phyloP scores from a whole-genome alignment of 2,797 vertebrate species.

The Caiman crocodilus region DNA sequence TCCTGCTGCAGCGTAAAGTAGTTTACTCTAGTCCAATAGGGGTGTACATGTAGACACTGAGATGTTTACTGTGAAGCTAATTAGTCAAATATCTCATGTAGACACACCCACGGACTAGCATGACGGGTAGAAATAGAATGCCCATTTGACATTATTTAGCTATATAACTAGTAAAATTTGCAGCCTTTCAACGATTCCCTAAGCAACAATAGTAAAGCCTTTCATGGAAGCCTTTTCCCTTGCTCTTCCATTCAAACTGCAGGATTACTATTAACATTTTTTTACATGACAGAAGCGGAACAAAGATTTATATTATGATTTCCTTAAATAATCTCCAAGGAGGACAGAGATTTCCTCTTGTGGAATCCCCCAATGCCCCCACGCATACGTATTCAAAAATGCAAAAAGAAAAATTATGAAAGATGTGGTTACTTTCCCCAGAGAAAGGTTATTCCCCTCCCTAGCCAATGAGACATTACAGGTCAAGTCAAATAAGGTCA shows the following conservation, averaged over 20 bases:
- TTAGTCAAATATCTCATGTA: too few relatives aligned
- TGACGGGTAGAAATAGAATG: not conserved
- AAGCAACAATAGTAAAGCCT: not conserved
- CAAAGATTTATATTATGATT: constrained; percentile 53
- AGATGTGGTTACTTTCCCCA: constrained; percentile 64
- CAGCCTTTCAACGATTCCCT: not conserved
- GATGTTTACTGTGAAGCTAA: too few relatives aligned
- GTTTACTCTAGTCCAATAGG: too few relatives aligned
- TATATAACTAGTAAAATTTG: not conserved
- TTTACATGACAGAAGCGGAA: constrained; percentile 14
- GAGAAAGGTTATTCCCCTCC: constrained; percentile 53
- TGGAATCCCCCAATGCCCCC: constrained; percentile 3
- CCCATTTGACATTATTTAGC: not conserved
- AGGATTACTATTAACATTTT: constrained; percentile 27
- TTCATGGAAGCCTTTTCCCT: not conserved
- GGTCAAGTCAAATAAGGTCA: constrained; percentile 72
- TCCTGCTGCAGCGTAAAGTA: too few relatives aligned
- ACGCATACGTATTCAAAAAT: constrained; percentile 20
- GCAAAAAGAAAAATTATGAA: constrained; percentile 54
- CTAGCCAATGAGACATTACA: constrained; percentile 35
- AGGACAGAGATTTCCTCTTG: constrained; percentile 44
- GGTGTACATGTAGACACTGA: too few relatives aligned
- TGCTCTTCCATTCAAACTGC: not conserved
- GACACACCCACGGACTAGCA: too few relatives aligned
- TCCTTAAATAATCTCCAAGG: constrained; percentile 65